phyloP scores from a whole-genome alignment of 53 echinoderm and acorn worm species.

The Antedon mediterranea region DNA sequence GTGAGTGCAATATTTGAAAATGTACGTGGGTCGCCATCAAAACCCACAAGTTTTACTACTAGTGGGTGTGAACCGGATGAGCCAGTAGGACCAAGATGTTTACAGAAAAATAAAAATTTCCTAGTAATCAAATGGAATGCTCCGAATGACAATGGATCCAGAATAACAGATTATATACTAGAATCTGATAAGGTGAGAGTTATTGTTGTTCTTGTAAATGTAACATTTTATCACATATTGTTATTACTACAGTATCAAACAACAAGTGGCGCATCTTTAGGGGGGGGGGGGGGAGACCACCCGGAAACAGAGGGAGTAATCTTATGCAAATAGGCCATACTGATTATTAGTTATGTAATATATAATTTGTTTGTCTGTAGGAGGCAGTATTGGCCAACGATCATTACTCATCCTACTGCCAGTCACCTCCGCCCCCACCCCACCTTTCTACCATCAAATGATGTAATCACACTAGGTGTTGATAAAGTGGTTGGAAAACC shows the following conservation, averaged over 20 bases:
- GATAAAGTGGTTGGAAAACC: too few species aligned
- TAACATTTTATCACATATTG: background rate
- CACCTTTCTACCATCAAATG: too few species aligned
- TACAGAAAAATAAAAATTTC: constrained; percentile 64
- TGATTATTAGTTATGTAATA: too few species aligned
- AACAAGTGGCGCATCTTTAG: background rate
- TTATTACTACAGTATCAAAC: background rate
- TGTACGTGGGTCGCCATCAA: constrained; percentile 62
- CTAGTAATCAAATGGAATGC: constrained; percentile 71
- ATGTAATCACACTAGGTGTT: too few species aligned
- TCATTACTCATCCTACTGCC: too few species aligned
- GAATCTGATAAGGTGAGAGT: constrained; percentile 84
- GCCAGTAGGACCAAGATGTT: constrained; percentile 42
- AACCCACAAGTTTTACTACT: constrained; percentile 55
- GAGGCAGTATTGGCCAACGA: too few species aligned
- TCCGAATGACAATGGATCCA: constrained; percentile 71
- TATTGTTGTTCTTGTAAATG: background rate
- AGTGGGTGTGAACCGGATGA: constrained; percentile 70
- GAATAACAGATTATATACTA: constrained; percentile 70
- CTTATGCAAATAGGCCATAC: too few species aligned
- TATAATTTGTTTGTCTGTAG: too few species aligned
- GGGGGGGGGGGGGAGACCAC: background rate
- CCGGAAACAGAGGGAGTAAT: too few species aligned
- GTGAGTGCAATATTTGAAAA: constrained; percentile 99
- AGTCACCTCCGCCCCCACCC: too few species aligned